Percentiles rank a stretch among this genome's conserved stretches.
Conservation (phyloP, 2,888 invertebrate genomes). For the Hydropsyche betteni region DNA sequence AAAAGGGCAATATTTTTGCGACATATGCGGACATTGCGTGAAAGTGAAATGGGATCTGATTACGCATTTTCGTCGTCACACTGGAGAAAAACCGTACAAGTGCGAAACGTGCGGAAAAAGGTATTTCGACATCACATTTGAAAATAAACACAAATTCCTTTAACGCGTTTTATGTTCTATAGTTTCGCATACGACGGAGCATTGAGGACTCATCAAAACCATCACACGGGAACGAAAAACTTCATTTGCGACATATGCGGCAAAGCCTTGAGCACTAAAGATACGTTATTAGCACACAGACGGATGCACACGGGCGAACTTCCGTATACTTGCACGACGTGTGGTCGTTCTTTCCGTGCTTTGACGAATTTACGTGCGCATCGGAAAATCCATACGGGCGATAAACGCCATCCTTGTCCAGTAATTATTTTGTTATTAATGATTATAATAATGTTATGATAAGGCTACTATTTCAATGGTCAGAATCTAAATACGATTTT, state of each 20-base stretch:
- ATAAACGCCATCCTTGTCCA: constrained; percentile 47
- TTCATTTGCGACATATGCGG: constrained; percentile 50
- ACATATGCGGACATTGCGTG: constrained; percentile 46
- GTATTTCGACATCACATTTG: constrained; percentile 36
- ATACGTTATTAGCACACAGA: constrained; percentile 46
- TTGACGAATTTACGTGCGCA: constrained; percentile 47
- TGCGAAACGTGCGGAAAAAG: constrained; percentile 45
- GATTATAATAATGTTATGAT: too few species aligned
- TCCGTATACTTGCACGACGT: constrained; percentile 46
- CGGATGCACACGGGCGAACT: constrained; percentile 50
- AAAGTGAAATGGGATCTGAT: constrained; percentile 47
- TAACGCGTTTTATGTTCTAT: background rate
- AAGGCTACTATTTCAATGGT: too few species aligned
- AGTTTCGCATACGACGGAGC: constrained; percentile 45
- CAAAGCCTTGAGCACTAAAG: constrained; percentile 46
- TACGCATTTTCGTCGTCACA: constrained; percentile 45
- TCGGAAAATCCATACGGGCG: constrained; percentile 47
- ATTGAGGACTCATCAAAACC: constrained; percentile 38
- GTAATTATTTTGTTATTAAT: constrained; percentile 11
- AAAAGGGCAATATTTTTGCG: constrained; percentile 40
- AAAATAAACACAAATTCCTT: background rate
- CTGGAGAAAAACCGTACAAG: constrained; percentile 46
- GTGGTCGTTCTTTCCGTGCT: constrained; percentile 48
- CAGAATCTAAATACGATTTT: too few species aligned
- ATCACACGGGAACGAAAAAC: constrained; percentile 39